Evolutionary conservation across 2,797 vertebrate species (phyloP), one percentile per base, ranked within the genome.

Genomic region (Pangasius sanitwongsei): DNA sequence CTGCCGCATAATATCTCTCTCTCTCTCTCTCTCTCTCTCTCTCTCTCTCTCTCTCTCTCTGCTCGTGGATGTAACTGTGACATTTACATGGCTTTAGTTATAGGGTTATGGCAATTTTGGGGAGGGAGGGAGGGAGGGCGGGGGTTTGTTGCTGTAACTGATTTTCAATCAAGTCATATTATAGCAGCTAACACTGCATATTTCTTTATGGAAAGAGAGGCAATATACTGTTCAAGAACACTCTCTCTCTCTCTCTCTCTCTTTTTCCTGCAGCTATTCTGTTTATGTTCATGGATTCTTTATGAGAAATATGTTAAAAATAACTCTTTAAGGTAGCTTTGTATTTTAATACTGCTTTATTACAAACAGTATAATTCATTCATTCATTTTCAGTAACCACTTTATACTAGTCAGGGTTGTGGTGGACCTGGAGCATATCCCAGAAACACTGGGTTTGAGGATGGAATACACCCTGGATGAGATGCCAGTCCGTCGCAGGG

Each of bases 31-130:
- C 13, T 55, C 50, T 55, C 28, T 55, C 50, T 31, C 6, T 53
- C 0, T 3, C 75, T 12, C 13, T 53, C 75, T 78, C 48, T 31
- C 28, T 78, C 75, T 12, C 6, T 53, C 0, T 1, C 75, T 12
- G 2, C 6, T 53, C 0, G 9, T 11, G 28, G 23, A 78, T 78
- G 48, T 50, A 50, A 53, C 25, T 78, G 28, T 53, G 50, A 55
- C 77, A n/a, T 80, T 80, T 55, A 53, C 15, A 55, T 34, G 16
- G n/a, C 77, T 80, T 55, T 55, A 80, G 25, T 80, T 80, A 31
- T 34, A n/a, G 77, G n/a, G 28, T 18, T 55, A 55, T 80, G 28
- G 16, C 44, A 77, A 1, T 25, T 50, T 48, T n/a, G 23, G 74
- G 74, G 4, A 6, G 15, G 15, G 16, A 15, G 31, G 15, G 34